Base-by-base conservation (phyloP, 2,888 invertebrate genomes). In the Melanchra persicariae region DNA sequence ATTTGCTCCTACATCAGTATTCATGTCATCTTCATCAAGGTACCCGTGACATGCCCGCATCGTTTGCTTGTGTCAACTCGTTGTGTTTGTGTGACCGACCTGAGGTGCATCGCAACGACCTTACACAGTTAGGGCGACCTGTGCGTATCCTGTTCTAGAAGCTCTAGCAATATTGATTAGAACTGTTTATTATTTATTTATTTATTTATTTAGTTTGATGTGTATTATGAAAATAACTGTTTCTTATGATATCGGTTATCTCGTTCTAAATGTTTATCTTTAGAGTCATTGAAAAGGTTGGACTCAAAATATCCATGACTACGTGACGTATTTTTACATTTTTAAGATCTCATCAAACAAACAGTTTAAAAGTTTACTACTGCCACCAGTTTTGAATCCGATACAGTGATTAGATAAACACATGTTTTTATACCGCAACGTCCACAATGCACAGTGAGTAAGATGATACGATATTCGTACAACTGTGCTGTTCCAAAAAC, bases 61-160 rank as follows among this genome's bases (percentile, higher is more conserved):
- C 89, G 92, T 91, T 92, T 90, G 91, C 91, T 85, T 91, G 88
- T 91, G 92, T 92, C 91, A 92, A 92, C 91, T 86, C 78, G 83
- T 73, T 73, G 82, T 88, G 89, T 88, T 88, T 92, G 92, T 91
- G 89, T 89, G 84, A 82, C 77, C 83, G 85, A 89, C 92, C 89
- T 91, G 93, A 90, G 88, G 66, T 87, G 93, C 90, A 93, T 93
- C 81, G 79, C 84, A 93, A 93, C 88, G 79, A 85, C 83, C 85
- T 85, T 79, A 77, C 77, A 82, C 80, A 79, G 84, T 84, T 85
- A 77, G 85, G 78, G 78, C 62, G 81, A 83, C 82, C 78, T 84
- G 62, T 72, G 66, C 74, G 62, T 71, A 83, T 83, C 78, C 74
- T 81, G 77, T 77, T 81, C 68, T 55, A 62, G 58, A 67, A 74